Evolutionary conservation across 2,888 invertebrate species (phyloP).

Genomic region (Agrotis clavis): DNA sequence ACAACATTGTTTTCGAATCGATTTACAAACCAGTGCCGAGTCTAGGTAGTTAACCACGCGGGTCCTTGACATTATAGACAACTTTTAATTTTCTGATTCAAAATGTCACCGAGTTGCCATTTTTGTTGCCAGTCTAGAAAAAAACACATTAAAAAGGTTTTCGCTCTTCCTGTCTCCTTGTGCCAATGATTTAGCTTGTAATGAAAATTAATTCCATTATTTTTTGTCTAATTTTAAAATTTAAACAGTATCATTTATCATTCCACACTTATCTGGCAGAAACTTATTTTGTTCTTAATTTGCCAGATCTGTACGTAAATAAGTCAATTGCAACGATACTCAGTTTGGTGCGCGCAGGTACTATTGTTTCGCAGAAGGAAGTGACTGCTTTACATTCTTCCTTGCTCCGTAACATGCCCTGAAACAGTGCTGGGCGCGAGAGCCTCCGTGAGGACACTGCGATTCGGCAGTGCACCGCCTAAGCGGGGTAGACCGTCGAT

Average conservation of each 20-base stretch:
- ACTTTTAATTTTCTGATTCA: constrained; percentile 68
- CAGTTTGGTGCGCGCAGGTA: constrained; percentile 82
- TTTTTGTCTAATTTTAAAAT: neutral
- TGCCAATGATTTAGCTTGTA: neutral
- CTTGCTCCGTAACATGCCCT: too few species aligned
- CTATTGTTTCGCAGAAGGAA: too few species aligned
- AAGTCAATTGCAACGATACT: constrained; percentile 78
- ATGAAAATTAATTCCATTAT: neutral
- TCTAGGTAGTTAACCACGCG: constrained; percentile 54
- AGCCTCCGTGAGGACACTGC: too few species aligned
- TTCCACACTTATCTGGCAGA: too few species aligned
- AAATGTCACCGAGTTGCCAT: constrained; percentile 64
- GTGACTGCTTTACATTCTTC: too few species aligned
- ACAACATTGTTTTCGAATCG: too few species aligned
- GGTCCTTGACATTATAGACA: constrained; percentile 75
- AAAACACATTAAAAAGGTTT: constrained; percentile 13
- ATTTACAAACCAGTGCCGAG: constrained; percentile 53
- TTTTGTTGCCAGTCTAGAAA: constrained; percentile 36
- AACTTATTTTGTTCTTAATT: constrained; percentile 18
- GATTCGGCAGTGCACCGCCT: too few species aligned
- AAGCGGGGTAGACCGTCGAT: too few species aligned
- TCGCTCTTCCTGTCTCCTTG: neutral
- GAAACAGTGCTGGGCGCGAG: too few species aligned
- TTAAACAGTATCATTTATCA: too few species aligned
- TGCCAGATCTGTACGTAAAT: constrained; percentile 79